Evolutionary conservation across 2,113 vertebrate species (phyloP).

Genomic region (Ciconia stormi): DNA sequence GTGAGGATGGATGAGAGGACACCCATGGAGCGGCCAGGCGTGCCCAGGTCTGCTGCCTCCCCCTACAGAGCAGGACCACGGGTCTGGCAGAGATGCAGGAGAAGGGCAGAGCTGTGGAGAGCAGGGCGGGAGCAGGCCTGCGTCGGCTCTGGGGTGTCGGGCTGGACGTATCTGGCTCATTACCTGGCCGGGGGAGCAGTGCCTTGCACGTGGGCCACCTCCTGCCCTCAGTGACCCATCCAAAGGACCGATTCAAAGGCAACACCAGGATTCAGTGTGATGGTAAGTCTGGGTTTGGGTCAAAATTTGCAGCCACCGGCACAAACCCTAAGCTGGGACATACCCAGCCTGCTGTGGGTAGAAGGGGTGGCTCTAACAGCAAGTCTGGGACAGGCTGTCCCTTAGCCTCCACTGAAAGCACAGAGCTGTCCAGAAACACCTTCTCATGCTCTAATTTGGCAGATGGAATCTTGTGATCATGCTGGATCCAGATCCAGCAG

Average conservation of each 20-base stretch:
- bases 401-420: neutral
- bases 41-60: neutral
- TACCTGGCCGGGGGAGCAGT: neutral
- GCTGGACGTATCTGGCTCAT: neutral
- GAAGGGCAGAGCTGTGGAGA: neutral
- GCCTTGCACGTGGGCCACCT: neutral
- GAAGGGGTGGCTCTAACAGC: neutral
- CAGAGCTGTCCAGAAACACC: neutral
- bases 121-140: neutral
- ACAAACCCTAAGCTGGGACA: neutral
- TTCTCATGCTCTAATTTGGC: neutral
- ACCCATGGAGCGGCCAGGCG: neutral
- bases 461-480: neutral
- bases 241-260: neutral
- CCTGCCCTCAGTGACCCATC: neutral
- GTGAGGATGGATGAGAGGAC: neutral
- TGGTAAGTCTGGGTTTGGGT: neutral
- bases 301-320: neutral
- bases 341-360: neutral
- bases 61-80: rapidly evolving
- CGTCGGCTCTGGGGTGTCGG: neutral
- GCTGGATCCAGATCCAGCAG: neutral
- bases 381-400: neutral
- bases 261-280: neutral
- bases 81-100: neutral